Conservation (phyloP, 1,140 invertebrate genomes). For the Cotesia glomerata region DNA sequence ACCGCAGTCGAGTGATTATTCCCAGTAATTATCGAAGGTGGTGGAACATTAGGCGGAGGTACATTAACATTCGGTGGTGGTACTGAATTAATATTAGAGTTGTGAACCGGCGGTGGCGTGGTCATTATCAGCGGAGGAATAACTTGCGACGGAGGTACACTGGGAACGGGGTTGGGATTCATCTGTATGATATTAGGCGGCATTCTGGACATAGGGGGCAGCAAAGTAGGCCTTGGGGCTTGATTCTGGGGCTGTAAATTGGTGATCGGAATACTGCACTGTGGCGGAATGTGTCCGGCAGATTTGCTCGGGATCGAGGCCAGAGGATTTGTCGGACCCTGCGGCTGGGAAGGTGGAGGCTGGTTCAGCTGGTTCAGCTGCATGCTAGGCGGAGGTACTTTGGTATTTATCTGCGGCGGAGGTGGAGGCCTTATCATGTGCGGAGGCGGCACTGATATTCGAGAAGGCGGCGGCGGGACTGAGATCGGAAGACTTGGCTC, state of each 20-base stretch:
- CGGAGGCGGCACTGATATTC: slow-evolving; percentile 55
- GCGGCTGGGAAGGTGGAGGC: slow-evolving; percentile 41
- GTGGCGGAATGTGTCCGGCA: slow-evolving; percentile 53
- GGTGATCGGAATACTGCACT: slow-evolving; percentile 46
- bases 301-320: slow-evolving; percentile 31
- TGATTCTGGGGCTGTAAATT: slow-evolving; percentile 50
- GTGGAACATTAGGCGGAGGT: slow-evolving; percentile 53
- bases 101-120: slow-evolving; percentile 52
- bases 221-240: slow-evolving; percentile 59
- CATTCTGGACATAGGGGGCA: slow-evolving; percentile 54
- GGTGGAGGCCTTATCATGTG: slow-evolving; percentile 50
- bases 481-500: slow-evolving; percentile 29
- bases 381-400: slow-evolving; percentile 51
- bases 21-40: slow-evolving; percentile 50
- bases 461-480: slow-evolving; percentile 32
- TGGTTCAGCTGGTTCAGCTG: too few relatives aligned
- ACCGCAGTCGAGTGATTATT: slow-evolving; percentile 34
- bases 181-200: slow-evolving; percentile 56
- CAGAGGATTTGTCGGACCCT: slow-evolving; percentile 37
- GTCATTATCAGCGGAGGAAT: slow-evolving; percentile 60
- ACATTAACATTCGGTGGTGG: slow-evolving; percentile 56
- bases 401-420: slow-evolving; percentile 51
- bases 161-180: slow-evolving; percentile 50
- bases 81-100: slow-evolving; percentile 49
- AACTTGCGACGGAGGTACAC: slow-evolving; percentile 56